Evolutionary conservation across 1,140 invertebrate genomes (phyloP).

Genomic region (Aphaenogaster rudis): DNA sequence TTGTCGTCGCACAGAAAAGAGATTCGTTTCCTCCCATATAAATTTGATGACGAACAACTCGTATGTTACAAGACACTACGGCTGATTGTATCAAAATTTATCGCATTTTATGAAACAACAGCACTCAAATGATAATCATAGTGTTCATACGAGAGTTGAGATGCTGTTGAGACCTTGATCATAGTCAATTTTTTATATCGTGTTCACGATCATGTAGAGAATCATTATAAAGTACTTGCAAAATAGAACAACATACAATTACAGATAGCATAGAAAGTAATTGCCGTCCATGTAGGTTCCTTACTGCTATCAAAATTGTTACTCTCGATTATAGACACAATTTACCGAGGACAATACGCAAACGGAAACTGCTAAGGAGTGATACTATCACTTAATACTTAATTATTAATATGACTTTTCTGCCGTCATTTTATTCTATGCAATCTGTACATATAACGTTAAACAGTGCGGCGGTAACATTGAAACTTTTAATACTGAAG

Average conservation of each 20-base stretch:
- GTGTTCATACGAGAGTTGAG: not conserved
- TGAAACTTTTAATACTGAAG: conserved; percentile 15
- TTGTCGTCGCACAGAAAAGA: conserved; percentile 53
- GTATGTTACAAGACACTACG: not conserved
- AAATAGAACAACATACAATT: conserved; percentile 17
- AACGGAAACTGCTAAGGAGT: conserved; percentile 31
- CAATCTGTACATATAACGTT: conserved; percentile 24
- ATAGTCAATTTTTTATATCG: conserved; percentile 32
- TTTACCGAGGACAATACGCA: conserved; percentile 44
- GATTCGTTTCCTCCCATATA: conserved; percentile 2
- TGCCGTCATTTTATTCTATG: conserved; percentile 43
- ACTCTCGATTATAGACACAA: not conserved
- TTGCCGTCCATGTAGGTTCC: conserved; percentile 82
- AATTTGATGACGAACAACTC: conserved; percentile 13
- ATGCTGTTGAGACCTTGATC: not conserved
- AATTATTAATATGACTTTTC: conserved; percentile 26
- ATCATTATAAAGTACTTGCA: conserved; percentile 13
- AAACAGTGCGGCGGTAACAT: conserved; percentile 49
- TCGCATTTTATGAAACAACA: conserved; percentile 1
- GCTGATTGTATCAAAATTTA: conserved; percentile 10
- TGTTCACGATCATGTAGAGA: conserved; percentile 9
- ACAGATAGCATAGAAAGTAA: conserved; percentile 77
- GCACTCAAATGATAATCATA: conserved; percentile 15
- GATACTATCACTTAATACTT: conserved; percentile 45
- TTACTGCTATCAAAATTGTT: conserved; percentile 71